A percentile compares a stretch with the other conserved stretches of the same genome.
These are phyloP conservation scores for Ametastegia equiseti DNA, from an alignment of 2,888 invertebrate species.

Conservation along the genomic window DNA sequence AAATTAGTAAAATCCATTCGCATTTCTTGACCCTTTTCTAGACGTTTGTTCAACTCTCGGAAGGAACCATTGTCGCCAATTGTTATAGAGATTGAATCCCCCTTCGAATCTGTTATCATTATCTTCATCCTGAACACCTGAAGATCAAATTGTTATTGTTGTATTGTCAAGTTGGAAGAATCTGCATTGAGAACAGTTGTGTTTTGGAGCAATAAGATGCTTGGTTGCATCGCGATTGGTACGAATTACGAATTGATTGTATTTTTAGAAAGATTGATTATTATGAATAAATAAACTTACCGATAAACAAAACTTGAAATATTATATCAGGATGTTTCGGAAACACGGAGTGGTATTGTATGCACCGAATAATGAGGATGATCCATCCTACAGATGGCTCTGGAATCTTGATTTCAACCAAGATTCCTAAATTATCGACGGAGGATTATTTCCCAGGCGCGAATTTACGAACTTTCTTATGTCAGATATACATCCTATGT, in stretches of 20 bases:
- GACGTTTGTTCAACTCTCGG: neutral
- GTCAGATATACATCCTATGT: too few species aligned
- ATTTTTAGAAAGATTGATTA: neutral
- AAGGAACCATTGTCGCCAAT: conserved; percentile 7
- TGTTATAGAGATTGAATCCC: conserved; percentile 25
- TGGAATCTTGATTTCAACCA: neutral
- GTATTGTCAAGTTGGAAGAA: neutral
- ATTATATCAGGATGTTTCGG: too few species aligned
- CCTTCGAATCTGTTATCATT: conserved; percentile 30
- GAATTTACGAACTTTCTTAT: neutral
- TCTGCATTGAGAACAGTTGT: neutral
- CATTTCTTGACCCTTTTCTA: neutral
- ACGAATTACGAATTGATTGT: too few species aligned
- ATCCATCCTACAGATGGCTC: neutral
- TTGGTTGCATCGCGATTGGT: neutral
- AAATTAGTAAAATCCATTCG: neutral
- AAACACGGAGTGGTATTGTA: too few species aligned
- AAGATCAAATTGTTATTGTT: neutral
- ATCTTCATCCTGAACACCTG: too few species aligned
- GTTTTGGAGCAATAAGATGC: neutral
- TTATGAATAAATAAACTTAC: neutral
- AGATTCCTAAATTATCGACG: conserved; percentile 5
- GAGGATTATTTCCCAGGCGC: neutral
- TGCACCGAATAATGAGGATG: too few species aligned
- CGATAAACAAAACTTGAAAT: neutral